These are phyloP conservation scores for Crocallis elinguaria DNA, from an alignment of 2,888 invertebrate species.

Conservation along the genomic window DNA sequence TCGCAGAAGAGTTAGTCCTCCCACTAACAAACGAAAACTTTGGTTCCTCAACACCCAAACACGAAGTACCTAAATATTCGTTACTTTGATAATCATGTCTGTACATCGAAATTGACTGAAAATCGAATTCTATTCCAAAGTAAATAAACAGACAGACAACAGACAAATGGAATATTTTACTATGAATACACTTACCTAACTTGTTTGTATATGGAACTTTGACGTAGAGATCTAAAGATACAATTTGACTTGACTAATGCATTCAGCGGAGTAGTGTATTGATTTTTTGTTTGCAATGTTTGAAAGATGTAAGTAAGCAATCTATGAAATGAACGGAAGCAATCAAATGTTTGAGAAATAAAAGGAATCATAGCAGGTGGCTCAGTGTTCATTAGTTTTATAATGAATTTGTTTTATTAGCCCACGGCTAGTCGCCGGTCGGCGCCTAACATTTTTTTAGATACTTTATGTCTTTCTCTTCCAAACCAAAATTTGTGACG, in stretches of 20 bases:
- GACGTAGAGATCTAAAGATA: constrained; percentile 55
- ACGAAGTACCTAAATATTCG: too few relatives aligned
- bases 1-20: too few relatives aligned
- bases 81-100: too few relatives aligned
- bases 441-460: too few relatives aligned
- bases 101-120: too few relatives aligned
- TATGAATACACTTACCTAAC: not conserved
- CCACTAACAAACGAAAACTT: too few relatives aligned
- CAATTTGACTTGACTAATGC: constrained; percentile 56
- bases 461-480: too few relatives aligned
- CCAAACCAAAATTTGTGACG: too few relatives aligned
- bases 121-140: too few relatives aligned
- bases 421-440: constrained; percentile 2
- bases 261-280: constrained; percentile 36
- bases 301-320: constrained; percentile 5
- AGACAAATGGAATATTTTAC: too few relatives aligned
- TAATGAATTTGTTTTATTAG: constrained; percentile 4
- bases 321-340: constrained; percentile 16
- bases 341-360: constrained; percentile 15
- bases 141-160: too few relatives aligned
- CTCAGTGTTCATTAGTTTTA: constrained; percentile 10
- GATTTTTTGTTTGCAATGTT: constrained; percentile 26
- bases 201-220: constrained; percentile 48
- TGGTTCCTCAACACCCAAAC: too few relatives aligned
- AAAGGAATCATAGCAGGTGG: constrained; percentile 10